phyloP scores from a whole-genome alignment of 2,888 invertebrate species.

The Limnephilus marmoratus region DNA sequence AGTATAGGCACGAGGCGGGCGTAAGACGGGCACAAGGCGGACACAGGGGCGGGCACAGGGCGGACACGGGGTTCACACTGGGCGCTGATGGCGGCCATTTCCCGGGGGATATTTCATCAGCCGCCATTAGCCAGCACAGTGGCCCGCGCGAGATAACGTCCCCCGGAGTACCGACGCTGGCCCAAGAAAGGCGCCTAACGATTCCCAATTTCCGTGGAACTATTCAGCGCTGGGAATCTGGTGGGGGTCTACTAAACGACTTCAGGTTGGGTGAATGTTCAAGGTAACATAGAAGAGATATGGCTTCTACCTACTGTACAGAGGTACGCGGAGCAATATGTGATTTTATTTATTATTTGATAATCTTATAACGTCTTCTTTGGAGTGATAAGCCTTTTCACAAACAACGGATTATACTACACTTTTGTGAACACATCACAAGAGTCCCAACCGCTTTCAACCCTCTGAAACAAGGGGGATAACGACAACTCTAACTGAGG shows the following conservation, averaged over 20 bases:
- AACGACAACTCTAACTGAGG: too few relatives aligned
- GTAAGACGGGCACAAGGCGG: background rate
- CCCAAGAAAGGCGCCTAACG: slow-evolving; percentile 10
- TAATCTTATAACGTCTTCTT: background rate
- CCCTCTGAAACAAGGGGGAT: too few relatives aligned
- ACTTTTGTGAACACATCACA: too few relatives aligned
- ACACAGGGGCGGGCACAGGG: background rate
- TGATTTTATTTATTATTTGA: background rate
- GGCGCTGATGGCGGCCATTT: slow-evolving; percentile 16
- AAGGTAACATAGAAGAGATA: background rate
- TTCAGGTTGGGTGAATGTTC: background rate
- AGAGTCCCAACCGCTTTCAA: too few relatives aligned
- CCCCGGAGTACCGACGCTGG: background rate
- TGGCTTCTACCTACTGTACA: background rate
- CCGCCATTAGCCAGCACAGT: slow-evolving; percentile 16
- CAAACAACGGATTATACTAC: background rate
- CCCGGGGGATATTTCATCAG: slow-evolving; percentile 16
- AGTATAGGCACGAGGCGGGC: too few relatives aligned
- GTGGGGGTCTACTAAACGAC: background rate
- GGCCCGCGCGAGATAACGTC: slow-evolving; percentile 1
- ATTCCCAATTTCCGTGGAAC: background rate
- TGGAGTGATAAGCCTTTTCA: background rate
- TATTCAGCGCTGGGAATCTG: background rate
- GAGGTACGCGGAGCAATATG: background rate
- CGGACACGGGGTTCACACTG: background rate